Evolutionary conservation across 2,113 vertebrate species (phyloP).

Genomic region (Crotophaga sulcirostris): DNA sequence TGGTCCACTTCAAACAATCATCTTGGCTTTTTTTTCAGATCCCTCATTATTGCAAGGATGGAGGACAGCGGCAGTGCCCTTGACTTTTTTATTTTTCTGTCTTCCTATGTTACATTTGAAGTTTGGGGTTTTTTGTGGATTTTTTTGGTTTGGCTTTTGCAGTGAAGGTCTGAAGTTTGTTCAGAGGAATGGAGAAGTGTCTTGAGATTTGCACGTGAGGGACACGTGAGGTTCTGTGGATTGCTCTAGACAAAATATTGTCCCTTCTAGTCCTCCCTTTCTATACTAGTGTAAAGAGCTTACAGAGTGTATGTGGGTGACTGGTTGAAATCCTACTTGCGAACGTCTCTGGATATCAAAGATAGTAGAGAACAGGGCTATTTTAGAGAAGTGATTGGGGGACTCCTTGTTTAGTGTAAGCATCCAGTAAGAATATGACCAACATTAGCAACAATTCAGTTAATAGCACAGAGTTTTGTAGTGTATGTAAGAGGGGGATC

Average conservation of each 20-base stretch:
- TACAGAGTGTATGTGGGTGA: not conserved
- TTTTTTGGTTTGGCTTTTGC: not conserved
- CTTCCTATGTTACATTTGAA: not conserved
- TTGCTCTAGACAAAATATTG: not conserved
- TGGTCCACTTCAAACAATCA: not conserved
- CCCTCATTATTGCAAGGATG: not conserved
- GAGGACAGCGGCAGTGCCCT: not conserved
- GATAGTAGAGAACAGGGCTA: not conserved
- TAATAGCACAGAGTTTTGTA: not conserved
- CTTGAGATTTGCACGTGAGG: not conserved
- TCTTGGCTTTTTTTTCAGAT: not conserved
- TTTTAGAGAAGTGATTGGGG: not conserved
- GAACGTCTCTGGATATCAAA: not conserved
- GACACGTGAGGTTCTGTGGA: not conserved
- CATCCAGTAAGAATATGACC: not conserved
- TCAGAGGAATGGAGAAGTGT: not conserved
- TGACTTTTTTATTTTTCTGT: not conserved
- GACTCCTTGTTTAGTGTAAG: not conserved
- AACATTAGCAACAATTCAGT: not conserved
- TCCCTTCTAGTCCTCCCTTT: not conserved
- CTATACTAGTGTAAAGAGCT: accelerated
- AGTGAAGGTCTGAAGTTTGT: not conserved
- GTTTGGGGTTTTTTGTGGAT: not conserved
- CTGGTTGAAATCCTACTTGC: not conserved
- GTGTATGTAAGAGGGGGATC: not conserved